These are phyloP conservation scores for Penaeus chinensis DNA, from an alignment of 1,140 invertebrate genomes.

Conservation along the genomic window DNA sequence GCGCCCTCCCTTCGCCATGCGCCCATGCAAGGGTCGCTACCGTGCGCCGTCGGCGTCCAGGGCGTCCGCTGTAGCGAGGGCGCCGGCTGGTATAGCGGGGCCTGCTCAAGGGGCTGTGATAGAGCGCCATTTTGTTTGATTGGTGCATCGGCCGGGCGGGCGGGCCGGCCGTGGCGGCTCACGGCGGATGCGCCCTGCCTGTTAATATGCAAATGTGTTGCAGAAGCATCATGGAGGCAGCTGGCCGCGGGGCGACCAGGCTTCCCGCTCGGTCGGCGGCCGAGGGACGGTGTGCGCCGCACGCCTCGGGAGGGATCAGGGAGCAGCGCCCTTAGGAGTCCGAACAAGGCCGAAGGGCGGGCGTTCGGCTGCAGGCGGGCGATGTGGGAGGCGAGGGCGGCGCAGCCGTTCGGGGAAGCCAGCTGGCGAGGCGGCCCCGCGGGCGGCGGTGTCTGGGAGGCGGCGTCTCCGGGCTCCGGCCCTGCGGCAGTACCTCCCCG, in stretches of 20 bases:
- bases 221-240: conserved; percentile 42
- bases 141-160: conserved; percentile 7
- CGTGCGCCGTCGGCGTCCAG: not conserved
- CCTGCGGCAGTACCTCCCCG: too few species aligned
- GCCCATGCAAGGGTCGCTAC: not conserved
- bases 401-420: too few species aligned
- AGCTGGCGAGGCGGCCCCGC: too few species aligned
- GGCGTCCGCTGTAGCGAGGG: not conserved
- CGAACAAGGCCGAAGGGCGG: too few species aligned
- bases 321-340: too few species aligned
- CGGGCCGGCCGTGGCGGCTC: not conserved
- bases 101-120: conserved; percentile 12
- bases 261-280: conserved; percentile 3
- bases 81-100: not conserved
- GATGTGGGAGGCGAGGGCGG: too few species aligned
- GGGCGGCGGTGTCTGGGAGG: too few species aligned
- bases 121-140: conserved; percentile 56
- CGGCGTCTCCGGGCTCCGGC: too few species aligned
- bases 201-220: conserved; percentile 58
- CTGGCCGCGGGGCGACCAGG: conserved; percentile 18
- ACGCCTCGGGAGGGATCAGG: not conserved
- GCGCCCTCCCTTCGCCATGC: not conserved
- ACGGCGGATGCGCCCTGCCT: conserved; percentile 27
- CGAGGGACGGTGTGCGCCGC: not conserved
- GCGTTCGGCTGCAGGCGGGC: too few species aligned